These are phyloP conservation scores for Paguma larvata DNA, from an alignment of 2,797 vertebrate species.

Conservation along the genomic window DNA sequence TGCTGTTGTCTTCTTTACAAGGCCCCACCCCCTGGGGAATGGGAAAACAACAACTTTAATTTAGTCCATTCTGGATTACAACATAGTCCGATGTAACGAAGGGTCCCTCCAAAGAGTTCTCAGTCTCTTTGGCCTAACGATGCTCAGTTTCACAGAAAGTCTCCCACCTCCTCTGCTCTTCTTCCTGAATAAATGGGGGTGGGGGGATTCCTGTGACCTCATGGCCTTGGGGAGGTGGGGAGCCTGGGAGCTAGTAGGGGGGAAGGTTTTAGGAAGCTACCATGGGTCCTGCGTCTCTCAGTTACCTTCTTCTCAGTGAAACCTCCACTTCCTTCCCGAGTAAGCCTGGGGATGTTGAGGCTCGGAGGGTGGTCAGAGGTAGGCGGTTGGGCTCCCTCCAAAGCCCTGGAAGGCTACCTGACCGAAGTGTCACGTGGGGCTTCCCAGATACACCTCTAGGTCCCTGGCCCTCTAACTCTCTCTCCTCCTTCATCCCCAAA, in stretches of 20 bases:
- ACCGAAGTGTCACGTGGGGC: not conserved
- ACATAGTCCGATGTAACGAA: constrained; percentile 45
- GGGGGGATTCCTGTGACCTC: not conserved
- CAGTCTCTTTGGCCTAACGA: not conserved
- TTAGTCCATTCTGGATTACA: constrained; percentile 51
- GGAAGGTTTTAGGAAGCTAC: not conserved
- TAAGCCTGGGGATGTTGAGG: not conserved
- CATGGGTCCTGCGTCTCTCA: not conserved
- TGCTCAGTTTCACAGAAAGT: constrained; percentile 23
- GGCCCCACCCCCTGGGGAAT: not conserved
- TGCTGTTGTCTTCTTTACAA: not conserved
- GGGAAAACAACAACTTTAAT: not conserved
- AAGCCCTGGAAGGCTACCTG: not conserved
- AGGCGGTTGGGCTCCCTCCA: not conserved
- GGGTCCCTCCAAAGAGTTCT: not conserved
- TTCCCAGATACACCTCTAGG: not conserved
- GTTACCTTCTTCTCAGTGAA: not conserved
- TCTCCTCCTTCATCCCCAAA: not conserved
- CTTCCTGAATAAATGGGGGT: not conserved
- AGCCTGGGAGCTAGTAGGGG: not conserved
- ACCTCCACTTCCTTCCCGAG: not conserved
- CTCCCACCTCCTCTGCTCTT: not conserved
- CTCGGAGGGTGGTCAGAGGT: no score
- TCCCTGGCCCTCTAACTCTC: not conserved
- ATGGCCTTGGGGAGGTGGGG: not conserved